phyloP scores from a whole-genome alignment of 2,113 vertebrate genomes.

The Etia nguti region DNA sequence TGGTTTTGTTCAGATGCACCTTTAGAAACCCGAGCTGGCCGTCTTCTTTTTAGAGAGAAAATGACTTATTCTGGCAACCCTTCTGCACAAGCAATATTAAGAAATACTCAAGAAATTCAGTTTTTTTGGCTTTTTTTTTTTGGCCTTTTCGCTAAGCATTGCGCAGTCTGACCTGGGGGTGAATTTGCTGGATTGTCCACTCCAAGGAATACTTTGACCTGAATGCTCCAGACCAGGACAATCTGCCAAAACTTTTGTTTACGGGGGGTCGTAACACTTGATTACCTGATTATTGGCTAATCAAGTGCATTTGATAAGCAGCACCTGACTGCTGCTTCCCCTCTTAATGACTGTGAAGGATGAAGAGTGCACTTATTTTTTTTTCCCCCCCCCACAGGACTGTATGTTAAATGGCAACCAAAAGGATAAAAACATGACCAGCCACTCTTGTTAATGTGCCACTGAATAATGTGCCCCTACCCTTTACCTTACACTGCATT shows the following conservation, averaged over 20 bases:
- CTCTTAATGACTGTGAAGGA: background rate
- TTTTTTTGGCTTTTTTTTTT: background rate
- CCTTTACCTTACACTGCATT: background rate
- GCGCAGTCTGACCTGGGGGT: background rate
- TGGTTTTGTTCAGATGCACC: background rate
- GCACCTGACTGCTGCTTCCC: rapidly evolving
- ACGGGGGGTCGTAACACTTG: background rate
- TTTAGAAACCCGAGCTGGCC: background rate
- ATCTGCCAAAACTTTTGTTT: background rate
- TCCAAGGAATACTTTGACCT: rapidly evolving
- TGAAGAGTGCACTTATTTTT: background rate
- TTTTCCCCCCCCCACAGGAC: background rate
- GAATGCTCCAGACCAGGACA: background rate
- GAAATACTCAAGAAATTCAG: background rate
- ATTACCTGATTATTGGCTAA: background rate
- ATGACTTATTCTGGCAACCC: background rate
- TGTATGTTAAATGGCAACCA: background rate
- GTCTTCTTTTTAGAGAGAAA: rapidly evolving
- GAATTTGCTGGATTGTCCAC: background rate
- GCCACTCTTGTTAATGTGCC: background rate
- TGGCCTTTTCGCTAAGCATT: background rate
- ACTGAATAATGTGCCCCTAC: rapidly evolving
- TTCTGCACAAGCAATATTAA: background rate
- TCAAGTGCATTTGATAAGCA: background rate
- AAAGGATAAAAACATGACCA: background rate